phyloP scores from a whole-genome alignment of 2,888 invertebrate species.

The Campoplex nolae region DNA sequence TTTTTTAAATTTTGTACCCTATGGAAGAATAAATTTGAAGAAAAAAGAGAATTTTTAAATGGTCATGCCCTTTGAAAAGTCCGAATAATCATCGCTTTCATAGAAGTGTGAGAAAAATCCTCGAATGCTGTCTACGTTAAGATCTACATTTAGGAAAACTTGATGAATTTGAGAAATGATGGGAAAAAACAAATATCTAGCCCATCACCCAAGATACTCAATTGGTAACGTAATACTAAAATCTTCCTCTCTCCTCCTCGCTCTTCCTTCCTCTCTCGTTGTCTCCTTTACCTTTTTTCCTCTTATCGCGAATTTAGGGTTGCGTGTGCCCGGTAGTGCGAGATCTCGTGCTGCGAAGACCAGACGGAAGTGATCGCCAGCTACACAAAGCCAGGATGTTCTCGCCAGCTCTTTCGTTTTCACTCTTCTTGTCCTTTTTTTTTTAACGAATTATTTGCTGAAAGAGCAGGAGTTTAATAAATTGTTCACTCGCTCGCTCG shows the following conservation, averaged over 20 bases:
- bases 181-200: not conserved
- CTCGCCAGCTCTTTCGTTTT: constrained; percentile 30
- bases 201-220: not conserved
- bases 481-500: constrained; percentile 7
- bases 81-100: too few relatives aligned
- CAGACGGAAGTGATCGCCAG: constrained; percentile 53
- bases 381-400: constrained; percentile 38
- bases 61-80: too few relatives aligned
- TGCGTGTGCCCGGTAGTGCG: constrained; percentile 41
- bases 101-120: too few relatives aligned
- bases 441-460: constrained; percentile 8
- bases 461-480: not conserved
- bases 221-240: not conserved
- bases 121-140: too few relatives aligned
- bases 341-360: constrained; percentile 30
- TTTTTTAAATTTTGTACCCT: too few relatives aligned
- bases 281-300: not conserved
- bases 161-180: too few relatives aligned
- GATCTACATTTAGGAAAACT: too few relatives aligned
- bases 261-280: not conserved
- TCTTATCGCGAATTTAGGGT: constrained; percentile 15
- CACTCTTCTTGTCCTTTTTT: not conserved
- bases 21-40: too few relatives aligned
- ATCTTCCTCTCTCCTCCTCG: not conserved
- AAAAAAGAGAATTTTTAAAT: too few relatives aligned